phyloP scores from a whole-genome alignment of 2,888 invertebrate genomes.

The Nasonovia ribisnigri region DNA sequence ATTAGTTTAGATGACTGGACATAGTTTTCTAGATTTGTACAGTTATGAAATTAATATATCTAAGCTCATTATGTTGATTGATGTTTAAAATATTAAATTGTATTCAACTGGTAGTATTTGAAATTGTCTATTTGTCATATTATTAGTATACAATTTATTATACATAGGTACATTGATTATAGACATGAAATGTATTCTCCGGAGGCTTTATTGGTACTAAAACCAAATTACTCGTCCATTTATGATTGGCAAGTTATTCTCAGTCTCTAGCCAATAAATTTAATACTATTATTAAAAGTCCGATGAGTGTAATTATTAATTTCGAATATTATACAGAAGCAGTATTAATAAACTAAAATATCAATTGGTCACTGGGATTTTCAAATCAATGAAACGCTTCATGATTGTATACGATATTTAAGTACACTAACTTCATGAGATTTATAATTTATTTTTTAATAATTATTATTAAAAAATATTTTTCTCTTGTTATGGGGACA shows the following conservation, averaged over 20 bases:
- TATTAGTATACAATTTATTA: background rate
- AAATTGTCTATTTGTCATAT: background rate
- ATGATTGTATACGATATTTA: background rate
- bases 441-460: background rate
- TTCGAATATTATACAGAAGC: background rate
- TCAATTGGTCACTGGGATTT: background rate
- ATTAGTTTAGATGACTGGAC: background rate
- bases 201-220: background rate
- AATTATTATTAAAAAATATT: background rate
- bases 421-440: background rate
- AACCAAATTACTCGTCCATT: background rate
- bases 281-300: background rate
- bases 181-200: background rate
- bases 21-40: background rate
- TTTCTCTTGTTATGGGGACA: background rate
- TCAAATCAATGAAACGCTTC: background rate
- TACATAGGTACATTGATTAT: background rate
- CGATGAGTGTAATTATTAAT: background rate
- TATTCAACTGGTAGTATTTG: background rate
- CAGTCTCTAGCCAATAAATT: background rate
- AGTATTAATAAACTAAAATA: background rate
- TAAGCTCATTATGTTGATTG: background rate
- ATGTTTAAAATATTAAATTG: background rate
- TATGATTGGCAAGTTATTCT: background rate
- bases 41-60: background rate